Conservation (phyloP, 2,797 vertebrate species). For the Anguilla anguilla region DNA sequence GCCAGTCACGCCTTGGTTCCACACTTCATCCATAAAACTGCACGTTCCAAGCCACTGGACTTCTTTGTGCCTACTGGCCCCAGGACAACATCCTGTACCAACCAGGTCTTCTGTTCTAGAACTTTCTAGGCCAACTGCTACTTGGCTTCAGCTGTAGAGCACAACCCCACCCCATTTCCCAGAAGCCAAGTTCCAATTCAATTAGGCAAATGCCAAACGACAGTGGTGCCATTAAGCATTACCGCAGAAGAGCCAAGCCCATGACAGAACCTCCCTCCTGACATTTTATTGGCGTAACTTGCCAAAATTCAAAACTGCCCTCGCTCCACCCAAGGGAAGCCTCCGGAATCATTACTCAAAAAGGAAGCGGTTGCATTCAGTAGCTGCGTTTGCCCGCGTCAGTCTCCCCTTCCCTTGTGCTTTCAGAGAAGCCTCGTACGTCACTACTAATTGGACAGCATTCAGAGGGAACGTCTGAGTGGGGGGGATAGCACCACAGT, state of each 20-base stretch:
- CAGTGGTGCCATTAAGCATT: background rate
- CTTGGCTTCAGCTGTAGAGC: background rate
- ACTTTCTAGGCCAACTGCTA: background rate
- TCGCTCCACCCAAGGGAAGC: background rate
- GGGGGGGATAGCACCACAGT: background rate
- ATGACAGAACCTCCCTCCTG: background rate
- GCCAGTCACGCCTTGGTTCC: background rate
- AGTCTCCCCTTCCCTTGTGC: background rate
- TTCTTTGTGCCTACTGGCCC: background rate
- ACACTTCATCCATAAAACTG: background rate
- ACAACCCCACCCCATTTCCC: background rate
- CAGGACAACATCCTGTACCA: background rate
- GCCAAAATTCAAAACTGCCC: background rate
- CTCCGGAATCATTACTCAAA: background rate
- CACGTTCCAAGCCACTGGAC: background rate
- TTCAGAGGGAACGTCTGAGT: background rate
- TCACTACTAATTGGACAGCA: conserved; percentile 14
- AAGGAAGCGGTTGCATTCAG: background rate
- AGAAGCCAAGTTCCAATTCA: background rate
- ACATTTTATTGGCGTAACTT: background rate
- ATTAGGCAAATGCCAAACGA: background rate
- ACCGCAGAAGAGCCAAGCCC: background rate
- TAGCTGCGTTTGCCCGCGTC: background rate
- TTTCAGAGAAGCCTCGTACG: background rate
- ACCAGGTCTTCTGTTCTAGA: background rate